A percentile compares a stretch with the other conserved stretches of the same genome.
These are phyloP conservation scores for Pandemis heparana DNA, from an alignment of 2,888 invertebrate genomes.

Conservation along the genomic window DNA sequence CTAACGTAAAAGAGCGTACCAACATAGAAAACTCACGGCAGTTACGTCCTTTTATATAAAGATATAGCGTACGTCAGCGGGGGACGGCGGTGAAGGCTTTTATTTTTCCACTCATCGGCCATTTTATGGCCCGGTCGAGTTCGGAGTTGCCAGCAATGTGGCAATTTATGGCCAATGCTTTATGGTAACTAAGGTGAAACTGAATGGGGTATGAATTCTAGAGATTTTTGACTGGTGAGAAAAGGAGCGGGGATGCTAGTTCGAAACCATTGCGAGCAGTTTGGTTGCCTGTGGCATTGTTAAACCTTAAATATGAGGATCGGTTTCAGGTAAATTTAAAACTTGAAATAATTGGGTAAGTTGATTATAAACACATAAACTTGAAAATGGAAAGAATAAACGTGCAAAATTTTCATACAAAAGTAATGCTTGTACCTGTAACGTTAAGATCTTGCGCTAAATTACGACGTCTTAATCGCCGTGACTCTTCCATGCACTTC, in stretches of 20 bases:
- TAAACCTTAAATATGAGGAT: too few relatives aligned
- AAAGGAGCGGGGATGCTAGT: background rate
- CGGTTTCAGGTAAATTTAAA: too few relatives aligned
- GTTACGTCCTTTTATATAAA: background rate
- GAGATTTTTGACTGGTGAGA: background rate
- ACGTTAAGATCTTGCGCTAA: background rate
- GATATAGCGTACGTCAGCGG: slow-evolving; percentile 45
- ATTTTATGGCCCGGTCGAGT: slow-evolving; percentile 69
- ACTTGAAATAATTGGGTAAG: too few relatives aligned
- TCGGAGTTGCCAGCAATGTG: slow-evolving; percentile 65
- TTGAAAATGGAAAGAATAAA: too few relatives aligned
- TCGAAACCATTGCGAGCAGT: too few relatives aligned
- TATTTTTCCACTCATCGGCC: slow-evolving; percentile 72
- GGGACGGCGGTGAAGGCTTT: slow-evolving; percentile 81
- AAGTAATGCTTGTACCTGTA: background rate
- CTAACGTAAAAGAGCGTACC: background rate
- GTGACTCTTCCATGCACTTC: slow-evolving; percentile 56
- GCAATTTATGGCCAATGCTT: slow-evolving; percentile 14
- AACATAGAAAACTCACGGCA: background rate
- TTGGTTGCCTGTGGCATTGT: too few relatives aligned
- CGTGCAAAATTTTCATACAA: too few relatives aligned
- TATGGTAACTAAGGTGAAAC: background rate
- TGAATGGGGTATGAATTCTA: background rate
- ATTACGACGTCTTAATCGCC: slow-evolving; percentile 49
- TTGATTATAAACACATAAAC: too few relatives aligned